These are phyloP conservation scores for Cephus runcator DNA, from an alignment of 2,888 invertebrate genomes.

Conservation along the genomic window DNA sequence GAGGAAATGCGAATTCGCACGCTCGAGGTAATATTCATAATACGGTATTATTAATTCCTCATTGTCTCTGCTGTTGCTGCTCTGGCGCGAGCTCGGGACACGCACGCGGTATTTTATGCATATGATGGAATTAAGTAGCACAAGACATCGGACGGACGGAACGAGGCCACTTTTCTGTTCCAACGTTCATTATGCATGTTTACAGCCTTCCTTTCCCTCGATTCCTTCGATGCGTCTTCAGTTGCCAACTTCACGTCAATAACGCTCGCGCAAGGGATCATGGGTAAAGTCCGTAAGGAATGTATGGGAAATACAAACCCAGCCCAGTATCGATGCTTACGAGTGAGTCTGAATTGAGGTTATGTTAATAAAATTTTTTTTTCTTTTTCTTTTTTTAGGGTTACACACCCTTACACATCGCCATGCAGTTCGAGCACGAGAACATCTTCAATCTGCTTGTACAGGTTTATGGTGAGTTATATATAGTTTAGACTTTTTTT, in stretches of 20 bases:
- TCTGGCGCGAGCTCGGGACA: slow-evolving; percentile 1
- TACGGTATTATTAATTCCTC: slow-evolving; percentile 57
- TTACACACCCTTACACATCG: slow-evolving; percentile 92
- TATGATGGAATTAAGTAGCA: slow-evolving; percentile 3
- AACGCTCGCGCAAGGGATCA: slow-evolving; percentile 16
- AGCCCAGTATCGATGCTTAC: background rate
- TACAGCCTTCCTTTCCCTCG: slow-evolving; percentile 26
- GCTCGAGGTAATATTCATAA: slow-evolving; percentile 62
- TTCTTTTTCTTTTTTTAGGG: slow-evolving; percentile 74
- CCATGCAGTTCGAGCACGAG: slow-evolving; percentile 90
- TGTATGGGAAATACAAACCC: background rate
- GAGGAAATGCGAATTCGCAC: slow-evolving; percentile 61
- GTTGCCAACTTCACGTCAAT: slow-evolving; percentile 5
- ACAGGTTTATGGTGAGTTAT: slow-evolving; percentile 86
- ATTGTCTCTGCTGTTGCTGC: slow-evolving; percentile 48
- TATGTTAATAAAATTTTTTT: background rate
- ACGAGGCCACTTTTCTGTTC: slow-evolving; percentile 6
- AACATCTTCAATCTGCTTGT: slow-evolving; percentile 89
- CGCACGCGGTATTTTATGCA: slow-evolving; percentile 1
- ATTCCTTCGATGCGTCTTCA: slow-evolving; percentile 18
- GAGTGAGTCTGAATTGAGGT: background rate
- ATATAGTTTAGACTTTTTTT: background rate
- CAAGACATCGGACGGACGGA: slow-evolving; percentile 6
- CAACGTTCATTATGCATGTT: slow-evolving; percentile 12
- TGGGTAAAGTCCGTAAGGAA: background rate